Evolutionary conservation across 1,140 invertebrate species (phyloP).

Genomic region (Drosophila bocqueti): DNA sequence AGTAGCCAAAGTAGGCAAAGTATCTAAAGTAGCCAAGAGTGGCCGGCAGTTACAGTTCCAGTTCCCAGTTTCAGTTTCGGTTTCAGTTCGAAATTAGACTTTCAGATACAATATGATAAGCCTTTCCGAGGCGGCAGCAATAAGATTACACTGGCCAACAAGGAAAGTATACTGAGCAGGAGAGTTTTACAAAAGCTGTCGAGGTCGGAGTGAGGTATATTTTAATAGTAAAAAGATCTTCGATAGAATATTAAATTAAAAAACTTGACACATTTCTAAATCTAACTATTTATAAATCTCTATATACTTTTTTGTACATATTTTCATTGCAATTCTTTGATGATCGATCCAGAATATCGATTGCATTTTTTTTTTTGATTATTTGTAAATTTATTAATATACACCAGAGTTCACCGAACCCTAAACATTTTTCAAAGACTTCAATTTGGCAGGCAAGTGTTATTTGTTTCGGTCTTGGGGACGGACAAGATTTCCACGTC

Average conservation of each 20-base stretch:
- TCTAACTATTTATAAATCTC: no score
- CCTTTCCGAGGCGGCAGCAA: constrained; percentile 32
- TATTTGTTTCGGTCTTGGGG: constrained; percentile 48
- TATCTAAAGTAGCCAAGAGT: constrained; percentile 50
- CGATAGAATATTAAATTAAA: no score
- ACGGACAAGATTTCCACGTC: constrained; percentile 18
- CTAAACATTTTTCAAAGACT: neutral
- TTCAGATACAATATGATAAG: constrained; percentile 61
- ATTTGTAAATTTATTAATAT: neutral
- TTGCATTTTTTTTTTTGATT: neutral
- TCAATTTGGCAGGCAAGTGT: constrained; percentile 1
- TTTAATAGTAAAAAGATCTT: neutral
- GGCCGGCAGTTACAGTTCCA: constrained; percentile 33
- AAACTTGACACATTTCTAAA: no score
- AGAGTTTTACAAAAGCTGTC: neutral
- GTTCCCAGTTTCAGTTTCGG: constrained; percentile 12
- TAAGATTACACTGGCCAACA: constrained; percentile 29
- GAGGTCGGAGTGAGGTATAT: neutral
- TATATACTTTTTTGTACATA: no score
- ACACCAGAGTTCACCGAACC: neutral
- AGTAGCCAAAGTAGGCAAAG: constrained; percentile 58
- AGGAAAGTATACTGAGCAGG: neutral
- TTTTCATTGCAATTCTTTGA: no score
- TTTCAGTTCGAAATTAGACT: constrained; percentile 50
- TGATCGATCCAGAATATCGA: no score